A percentile compares a stretch with the other conserved stretches of the same genome.
These are phyloP conservation scores for Saccopteryx leptura DNA, from an alignment of 2,113 vertebrate genomes.

Conservation along the genomic window DNA sequence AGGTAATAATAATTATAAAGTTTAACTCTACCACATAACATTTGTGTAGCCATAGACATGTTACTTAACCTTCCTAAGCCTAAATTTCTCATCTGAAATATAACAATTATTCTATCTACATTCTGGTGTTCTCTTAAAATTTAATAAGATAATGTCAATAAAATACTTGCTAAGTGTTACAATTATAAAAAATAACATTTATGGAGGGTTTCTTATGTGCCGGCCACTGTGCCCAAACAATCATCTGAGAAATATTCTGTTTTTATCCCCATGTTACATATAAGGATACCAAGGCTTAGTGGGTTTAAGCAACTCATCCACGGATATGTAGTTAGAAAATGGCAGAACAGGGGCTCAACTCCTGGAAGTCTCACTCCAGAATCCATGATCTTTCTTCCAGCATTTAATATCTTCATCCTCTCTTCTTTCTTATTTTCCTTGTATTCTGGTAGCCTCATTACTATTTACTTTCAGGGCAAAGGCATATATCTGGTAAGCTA, in stretches of 20 bases:
- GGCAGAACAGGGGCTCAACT: neutral
- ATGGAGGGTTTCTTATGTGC: neutral
- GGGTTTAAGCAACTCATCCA: neutral
- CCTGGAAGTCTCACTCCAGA: neutral
- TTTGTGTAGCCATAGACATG: neutral
- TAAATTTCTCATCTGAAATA: neutral
- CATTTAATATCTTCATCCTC: neutral
- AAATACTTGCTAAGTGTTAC: neutral
- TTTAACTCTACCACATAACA: neutral
- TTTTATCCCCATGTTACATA: neutral
- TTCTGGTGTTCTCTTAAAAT: neutral
- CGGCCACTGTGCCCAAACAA: neutral
- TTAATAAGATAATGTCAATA: neutral
- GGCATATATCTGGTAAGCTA: neutral
- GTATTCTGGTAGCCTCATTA: neutral
- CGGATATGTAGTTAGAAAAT: neutral
- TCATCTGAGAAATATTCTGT: neutral
- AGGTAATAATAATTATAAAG: neutral
- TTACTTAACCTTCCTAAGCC: neutral
- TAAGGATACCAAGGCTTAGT: neutral
- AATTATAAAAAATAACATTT: neutral
- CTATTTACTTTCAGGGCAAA: slow-evolving; percentile 18
- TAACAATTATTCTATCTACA: neutral
- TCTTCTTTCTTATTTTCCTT: neutral
- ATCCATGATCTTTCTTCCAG: neutral